A percentile compares a stretch with the other conserved stretches of the same genome.
Conservation (phyloP, 2,113 vertebrate genomes). For the Nyctereutes procyonoides region DNA sequence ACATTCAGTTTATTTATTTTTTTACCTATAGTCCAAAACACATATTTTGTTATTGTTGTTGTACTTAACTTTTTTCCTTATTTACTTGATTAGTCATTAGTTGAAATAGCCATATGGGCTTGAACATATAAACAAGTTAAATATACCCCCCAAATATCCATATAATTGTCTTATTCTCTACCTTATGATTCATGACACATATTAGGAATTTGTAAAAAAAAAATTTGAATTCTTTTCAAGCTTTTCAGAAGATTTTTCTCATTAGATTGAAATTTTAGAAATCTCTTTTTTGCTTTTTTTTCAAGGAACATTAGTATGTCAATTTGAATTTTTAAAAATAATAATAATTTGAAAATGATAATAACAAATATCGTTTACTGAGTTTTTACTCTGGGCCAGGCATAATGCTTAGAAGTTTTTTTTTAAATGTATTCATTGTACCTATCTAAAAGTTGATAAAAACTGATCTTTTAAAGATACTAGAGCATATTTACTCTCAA, state of each 20-base stretch:
- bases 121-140: not conserved
- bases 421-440: not conserved
- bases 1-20: not conserved
- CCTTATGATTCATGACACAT: not conserved
- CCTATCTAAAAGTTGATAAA: constrained; percentile 1
- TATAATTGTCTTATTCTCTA: not conserved
- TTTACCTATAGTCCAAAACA: constrained; percentile 31
- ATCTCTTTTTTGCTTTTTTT: constrained; percentile 43
- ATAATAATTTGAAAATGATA: constrained; percentile 15
- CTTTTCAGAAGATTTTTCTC: constrained; percentile 41
- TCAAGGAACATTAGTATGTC: not conserved
- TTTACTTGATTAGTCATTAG: constrained; percentile 32
- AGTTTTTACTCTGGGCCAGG: not conserved
- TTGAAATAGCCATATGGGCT: not conserved
- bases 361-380: not conserved
- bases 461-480: not conserved
- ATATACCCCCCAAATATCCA: not conserved
- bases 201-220: not conserved
- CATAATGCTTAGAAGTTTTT: not conserved
- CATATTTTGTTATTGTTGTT: not conserved
- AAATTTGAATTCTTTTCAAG: not conserved
- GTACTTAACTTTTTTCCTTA: not conserved
- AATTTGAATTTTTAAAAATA: constrained; percentile 7
- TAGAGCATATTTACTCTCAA: not conserved
- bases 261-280: constrained; percentile 25